These are phyloP conservation scores for Macquaria ambigua DNA, from an alignment of 2,113 vertebrate genomes.

Conservation along the genomic window DNA sequence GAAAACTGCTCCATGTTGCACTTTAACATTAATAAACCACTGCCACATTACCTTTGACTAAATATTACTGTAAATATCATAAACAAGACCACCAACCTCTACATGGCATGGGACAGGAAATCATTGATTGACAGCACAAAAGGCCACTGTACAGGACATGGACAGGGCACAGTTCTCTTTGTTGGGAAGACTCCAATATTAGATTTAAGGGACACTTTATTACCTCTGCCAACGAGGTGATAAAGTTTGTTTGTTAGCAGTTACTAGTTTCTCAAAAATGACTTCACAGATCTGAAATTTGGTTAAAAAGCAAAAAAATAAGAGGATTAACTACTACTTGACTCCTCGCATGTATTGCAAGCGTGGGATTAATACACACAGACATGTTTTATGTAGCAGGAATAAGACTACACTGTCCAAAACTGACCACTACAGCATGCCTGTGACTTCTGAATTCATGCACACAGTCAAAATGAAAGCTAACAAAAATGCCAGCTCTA, in stretches of 20 bases:
- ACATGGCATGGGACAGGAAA: too few relatives aligned
- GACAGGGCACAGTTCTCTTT: background rate
- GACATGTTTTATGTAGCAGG: background rate
- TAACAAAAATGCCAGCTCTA: slow-evolving; percentile 2
- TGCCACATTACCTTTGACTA: slow-evolving; percentile 4
- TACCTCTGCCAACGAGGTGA: background rate
- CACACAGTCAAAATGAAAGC: slow-evolving; percentile 6
- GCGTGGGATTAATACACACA: background rate
- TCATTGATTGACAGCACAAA: background rate
- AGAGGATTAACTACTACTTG: background rate
- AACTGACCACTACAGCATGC: background rate
- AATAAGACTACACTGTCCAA: background rate
- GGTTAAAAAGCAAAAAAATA: background rate
- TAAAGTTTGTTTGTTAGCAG: background rate
- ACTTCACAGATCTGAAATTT: background rate
- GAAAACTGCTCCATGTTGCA: slow-evolving; percentile 16
- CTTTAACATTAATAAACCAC: slow-evolving; percentile 20
- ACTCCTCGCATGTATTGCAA: too few relatives aligned
- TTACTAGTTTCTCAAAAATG: background rate
- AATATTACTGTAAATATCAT: too few relatives aligned
- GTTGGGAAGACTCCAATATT: background rate
- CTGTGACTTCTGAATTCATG: background rate
- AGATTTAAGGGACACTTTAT: background rate
- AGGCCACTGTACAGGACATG: background rate
- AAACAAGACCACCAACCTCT: background rate